A percentile compares a stretch with the other conserved stretches of the same genome.
Conservation (phyloP, 2,888 invertebrate genomes). For the Platerodrilus igneus region DNA sequence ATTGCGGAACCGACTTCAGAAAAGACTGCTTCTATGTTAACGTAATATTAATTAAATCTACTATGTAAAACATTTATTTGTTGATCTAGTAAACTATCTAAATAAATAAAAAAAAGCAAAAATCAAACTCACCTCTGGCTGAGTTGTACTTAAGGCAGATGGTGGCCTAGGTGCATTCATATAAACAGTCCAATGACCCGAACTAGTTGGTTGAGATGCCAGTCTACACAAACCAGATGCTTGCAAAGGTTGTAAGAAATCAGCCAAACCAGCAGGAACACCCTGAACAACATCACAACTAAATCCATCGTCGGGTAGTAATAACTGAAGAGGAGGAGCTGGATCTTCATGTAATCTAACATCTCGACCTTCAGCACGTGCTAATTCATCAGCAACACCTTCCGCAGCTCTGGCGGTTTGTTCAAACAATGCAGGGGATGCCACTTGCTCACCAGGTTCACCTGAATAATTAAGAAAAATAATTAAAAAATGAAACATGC, state of each 20-base stretch:
- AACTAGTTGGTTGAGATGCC: slow-evolving; percentile 84
- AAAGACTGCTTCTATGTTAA: no score
- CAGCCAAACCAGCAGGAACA: slow-evolving; percentile 87
- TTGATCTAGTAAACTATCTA: no score
- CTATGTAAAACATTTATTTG: no score
- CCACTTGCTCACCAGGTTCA: slow-evolving; percentile 49
- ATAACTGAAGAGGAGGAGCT: slow-evolving; percentile 81
- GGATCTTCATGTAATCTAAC: slow-evolving; percentile 87
- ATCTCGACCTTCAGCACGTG: slow-evolving; percentile 85
- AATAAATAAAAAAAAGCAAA: slow-evolving; percentile 1
- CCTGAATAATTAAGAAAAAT: slow-evolving; percentile 32
- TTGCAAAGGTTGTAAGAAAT: slow-evolving; percentile 80
- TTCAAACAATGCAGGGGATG: slow-evolving; percentile 58
- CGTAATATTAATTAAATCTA: no score
- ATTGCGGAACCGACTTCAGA: no score
- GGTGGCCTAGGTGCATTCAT: slow-evolving; percentile 57
- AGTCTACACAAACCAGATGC: slow-evolving; percentile 83
- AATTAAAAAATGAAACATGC: background rate
- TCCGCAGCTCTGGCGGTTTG: slow-evolving; percentile 75
- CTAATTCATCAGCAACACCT: slow-evolving; percentile 86
- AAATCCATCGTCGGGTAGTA: slow-evolving; percentile 96
- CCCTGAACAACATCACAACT: slow-evolving; percentile 89
- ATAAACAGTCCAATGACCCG: slow-evolving; percentile 95
- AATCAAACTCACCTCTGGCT: slow-evolving; percentile 42
- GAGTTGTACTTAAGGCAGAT: slow-evolving; percentile 44